Percentiles rank a stretch among this genome's conserved stretches.
Evolutionary conservation across 2,888 invertebrate genomes (phyloP).

Genomic region (Sesia apiformis): DNA sequence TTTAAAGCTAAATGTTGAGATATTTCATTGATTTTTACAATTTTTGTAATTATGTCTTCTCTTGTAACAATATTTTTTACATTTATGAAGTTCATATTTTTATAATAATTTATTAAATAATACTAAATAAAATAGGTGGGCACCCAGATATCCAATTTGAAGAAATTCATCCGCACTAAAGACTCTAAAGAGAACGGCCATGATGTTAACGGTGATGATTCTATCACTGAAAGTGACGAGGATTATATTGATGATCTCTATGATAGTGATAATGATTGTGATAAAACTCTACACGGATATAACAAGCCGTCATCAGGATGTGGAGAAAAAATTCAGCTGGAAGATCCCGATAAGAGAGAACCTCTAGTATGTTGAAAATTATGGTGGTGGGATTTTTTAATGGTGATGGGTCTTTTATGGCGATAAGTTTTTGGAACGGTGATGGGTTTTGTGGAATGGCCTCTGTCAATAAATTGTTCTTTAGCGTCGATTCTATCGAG

Average conservation of each 20-base stretch:
- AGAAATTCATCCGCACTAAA: conserved; percentile 16
- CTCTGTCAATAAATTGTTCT: too few relatives aligned
- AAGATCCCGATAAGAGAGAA: conserved; percentile 56
- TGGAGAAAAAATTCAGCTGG: conserved; percentile 46
- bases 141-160: conserved; percentile 27
- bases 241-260: conserved; percentile 4
- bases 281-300: conserved; percentile 45
- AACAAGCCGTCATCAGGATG: conserved; percentile 48
- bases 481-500: too few relatives aligned
- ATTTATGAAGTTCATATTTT: background rate
- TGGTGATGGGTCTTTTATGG: conserved; percentile 5
- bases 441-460: too few relatives aligned
- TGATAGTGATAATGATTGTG: conserved; percentile 20
- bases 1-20: too few relatives aligned
- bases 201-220: conserved; percentile 6
- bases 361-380: conserved; percentile 37
- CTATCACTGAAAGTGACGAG: conserved; percentile 6
- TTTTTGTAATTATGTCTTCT: too few relatives aligned
- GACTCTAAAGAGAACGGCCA: conserved; percentile 13
- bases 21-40: too few relatives aligned
- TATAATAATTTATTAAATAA: conserved; percentile 1
- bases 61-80: too few relatives aligned
- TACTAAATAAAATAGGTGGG: conserved; percentile 29
- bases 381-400: background rate
- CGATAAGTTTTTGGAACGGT: too few relatives aligned